A percentile compares a stretch with the other conserved stretches of the same genome.
phyloP scores from a whole-genome alignment of 2,888 invertebrate genomes.

The Baronia brevicornis region DNA sequence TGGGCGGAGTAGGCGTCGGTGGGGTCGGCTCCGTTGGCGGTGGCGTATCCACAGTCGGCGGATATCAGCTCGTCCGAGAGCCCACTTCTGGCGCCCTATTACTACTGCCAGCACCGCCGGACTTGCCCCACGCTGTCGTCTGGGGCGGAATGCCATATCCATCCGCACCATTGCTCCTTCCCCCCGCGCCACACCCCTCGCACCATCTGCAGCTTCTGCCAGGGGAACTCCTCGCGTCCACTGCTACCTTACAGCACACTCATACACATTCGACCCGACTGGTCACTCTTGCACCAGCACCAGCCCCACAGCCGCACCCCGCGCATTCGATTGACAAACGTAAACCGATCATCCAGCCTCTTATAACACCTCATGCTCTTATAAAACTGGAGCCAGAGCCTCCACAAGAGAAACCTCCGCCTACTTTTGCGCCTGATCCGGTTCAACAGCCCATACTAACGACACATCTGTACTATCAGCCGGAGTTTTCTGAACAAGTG shows the following conservation, averaged over 20 bases:
- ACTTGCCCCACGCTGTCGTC: slow-evolving; percentile 82
- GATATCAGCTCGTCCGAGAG: slow-evolving; percentile 90
- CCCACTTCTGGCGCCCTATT: slow-evolving; percentile 89
- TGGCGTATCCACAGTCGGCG: slow-evolving; percentile 80
- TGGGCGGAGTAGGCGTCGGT: slow-evolving; percentile 78
- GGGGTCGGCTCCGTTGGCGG: slow-evolving; percentile 79
- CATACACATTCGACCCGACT: slow-evolving; percentile 81
- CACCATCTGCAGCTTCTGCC: slow-evolving; percentile 81
- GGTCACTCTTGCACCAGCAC: slow-evolving; percentile 78
- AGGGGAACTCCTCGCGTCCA: slow-evolving; percentile 78
- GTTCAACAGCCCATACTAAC: slow-evolving; percentile 68
- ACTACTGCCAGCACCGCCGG: slow-evolving; percentile 83
- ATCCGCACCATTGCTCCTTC: slow-evolving; percentile 54
- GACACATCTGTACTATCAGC: slow-evolving; percentile 75
- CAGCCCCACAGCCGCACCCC: slow-evolving; percentile 53
- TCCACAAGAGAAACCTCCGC: slow-evolving; percentile 58
- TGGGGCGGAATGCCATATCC: slow-evolving; percentile 81
- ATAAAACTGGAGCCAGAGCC: slow-evolving; percentile 85
- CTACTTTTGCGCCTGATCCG: slow-evolving; percentile 62
- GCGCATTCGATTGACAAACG: slow-evolving; percentile 49
- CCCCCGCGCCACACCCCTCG: slow-evolving; percentile 73
- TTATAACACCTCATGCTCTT: slow-evolving; percentile 68
- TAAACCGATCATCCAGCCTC: slow-evolving; percentile 66
- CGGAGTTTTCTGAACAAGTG: slow-evolving; percentile 61
- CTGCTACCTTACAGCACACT: slow-evolving; percentile 79